Base-by-base conservation (phyloP, 2,888 invertebrate genomes). In the Tetranychus truncatus region DNA sequence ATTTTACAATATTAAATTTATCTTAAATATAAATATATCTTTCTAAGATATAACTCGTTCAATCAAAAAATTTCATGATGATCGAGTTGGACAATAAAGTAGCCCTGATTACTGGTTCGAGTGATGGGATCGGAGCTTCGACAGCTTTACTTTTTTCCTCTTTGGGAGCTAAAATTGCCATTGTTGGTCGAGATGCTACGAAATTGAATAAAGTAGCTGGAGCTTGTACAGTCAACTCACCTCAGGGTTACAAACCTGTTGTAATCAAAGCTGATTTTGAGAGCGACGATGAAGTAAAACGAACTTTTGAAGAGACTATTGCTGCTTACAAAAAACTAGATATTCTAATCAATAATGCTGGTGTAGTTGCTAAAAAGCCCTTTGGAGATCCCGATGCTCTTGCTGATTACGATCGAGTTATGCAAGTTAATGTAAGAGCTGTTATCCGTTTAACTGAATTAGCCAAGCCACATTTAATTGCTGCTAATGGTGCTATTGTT, bases 311-410 rank as follows among this genome's bases (percentile, higher is more conserved):
- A 7, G 45, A 73, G 66, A 75, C 75, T 7, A 20, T 73, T 44
- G 34, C 65, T 4, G 73, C 65, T 24, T 73, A 34, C n/a, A 73
- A 73, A 18, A 21, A 69, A 75, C 44, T 75, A 34, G 75, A 75
- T 45, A 46, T 75, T 9, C 73, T 75, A 24, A 24, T 75, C 1
- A 75, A 75, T 45, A 75, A 73, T 67, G 75, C 73, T 18, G 75
- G 73, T 55, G 1, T 46, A 21, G 44, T 18, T 65, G 34, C 20
- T 9, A 65, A 65, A 46, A n/a, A 34, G 2, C 20, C n/a, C 15
- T 34, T 71, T 34, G 20, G 20, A 46, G 72, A 71, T 65, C 44
- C 44, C 6, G 46, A 71, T 18, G 45, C 69, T 11, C 20, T 75
- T 4, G 44, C 24, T 72, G 72, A 20, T 44, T 75, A 45, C 20